A percentile compares a stretch with the other conserved stretches of the same genome.
Conservation (phyloP, 1,140 invertebrate species). For the Sitobion miscanthi region DNA sequence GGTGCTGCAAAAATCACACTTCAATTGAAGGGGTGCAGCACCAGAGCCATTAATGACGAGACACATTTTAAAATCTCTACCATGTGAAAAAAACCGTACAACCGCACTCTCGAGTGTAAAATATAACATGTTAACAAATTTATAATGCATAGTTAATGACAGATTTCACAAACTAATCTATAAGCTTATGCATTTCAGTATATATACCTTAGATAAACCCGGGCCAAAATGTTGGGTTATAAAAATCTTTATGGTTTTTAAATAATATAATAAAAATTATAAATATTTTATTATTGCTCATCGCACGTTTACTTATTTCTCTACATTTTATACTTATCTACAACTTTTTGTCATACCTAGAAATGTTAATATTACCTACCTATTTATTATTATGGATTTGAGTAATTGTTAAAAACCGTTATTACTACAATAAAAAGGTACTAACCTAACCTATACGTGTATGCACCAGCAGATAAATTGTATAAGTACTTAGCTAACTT, state of each 20-base stretch:
- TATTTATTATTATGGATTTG: no score
- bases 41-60: slow-evolving; percentile 15
- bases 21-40: slow-evolving; percentile 41
- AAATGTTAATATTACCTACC: neutral
- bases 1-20: slow-evolving; percentile 19
- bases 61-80: slow-evolving; percentile 32
- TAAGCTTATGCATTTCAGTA: neutral
- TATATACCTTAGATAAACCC: no score
- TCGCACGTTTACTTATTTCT: neutral
- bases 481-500: no score
- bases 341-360: neutral
- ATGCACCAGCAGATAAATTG: no score
- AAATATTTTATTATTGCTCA: neutral
- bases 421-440: no score
- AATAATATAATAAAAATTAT: neutral
- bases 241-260: neutral
- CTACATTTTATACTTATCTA: neutral
- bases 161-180: neutral
- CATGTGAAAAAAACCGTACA: slow-evolving; percentile 9
- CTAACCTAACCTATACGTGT: no score
- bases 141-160: slow-evolving; percentile 34
- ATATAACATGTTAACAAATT: slow-evolving; percentile 28
- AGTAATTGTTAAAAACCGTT: no score
- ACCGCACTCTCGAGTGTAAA: neutral
- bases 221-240: neutral